A percentile compares a stretch with the other conserved stretches of the same genome.
Evolutionary conservation across 2,113 vertebrate species (phyloP).

Genomic region (Bolborhynchus lineola): DNA sequence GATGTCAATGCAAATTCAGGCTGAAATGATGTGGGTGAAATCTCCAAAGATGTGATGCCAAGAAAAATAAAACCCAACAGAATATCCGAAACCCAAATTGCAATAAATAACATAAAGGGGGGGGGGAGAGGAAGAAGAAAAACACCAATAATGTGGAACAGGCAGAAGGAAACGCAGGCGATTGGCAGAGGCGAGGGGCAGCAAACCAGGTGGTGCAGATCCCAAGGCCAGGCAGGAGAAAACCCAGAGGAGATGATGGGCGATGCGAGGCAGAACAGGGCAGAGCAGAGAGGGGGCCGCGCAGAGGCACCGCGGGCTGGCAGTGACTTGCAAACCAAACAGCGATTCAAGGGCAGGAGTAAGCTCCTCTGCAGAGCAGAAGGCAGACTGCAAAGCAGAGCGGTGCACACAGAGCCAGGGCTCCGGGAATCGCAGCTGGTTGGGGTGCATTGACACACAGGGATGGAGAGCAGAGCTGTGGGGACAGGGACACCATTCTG

Average conservation of each 20-base stretch:
- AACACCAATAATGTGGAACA: background rate
- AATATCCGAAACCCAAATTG: background rate
- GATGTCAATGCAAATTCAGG: background rate
- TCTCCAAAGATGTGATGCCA: constrained; percentile 17
- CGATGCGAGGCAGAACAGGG: background rate
- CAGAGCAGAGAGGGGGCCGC: rapidly evolving
- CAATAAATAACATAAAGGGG: background rate
- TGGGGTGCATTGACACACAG: rapidly evolving
- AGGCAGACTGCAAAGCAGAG: background rate
- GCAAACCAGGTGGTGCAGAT: background rate
- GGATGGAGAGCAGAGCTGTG: background rate
- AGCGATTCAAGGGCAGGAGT: background rate
- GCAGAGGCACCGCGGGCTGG: background rate
- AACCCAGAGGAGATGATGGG: background rate
- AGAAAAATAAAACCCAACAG: constrained; percentile 29
- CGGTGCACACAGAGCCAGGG: background rate
- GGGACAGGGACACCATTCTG: background rate
- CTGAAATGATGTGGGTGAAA: constrained; percentile 41
- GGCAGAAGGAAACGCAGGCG: background rate
- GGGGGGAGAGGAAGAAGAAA: background rate
- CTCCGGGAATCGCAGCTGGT: background rate
- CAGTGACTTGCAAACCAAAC: background rate
- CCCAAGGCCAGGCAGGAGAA: background rate
- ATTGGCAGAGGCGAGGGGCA: background rate
- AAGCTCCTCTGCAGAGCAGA: background rate